Percentiles rank a stretch among this genome's conserved stretches.
Conservation (phyloP, 2,113 vertebrate genomes). For the Toxotes jaculatrix region DNA sequence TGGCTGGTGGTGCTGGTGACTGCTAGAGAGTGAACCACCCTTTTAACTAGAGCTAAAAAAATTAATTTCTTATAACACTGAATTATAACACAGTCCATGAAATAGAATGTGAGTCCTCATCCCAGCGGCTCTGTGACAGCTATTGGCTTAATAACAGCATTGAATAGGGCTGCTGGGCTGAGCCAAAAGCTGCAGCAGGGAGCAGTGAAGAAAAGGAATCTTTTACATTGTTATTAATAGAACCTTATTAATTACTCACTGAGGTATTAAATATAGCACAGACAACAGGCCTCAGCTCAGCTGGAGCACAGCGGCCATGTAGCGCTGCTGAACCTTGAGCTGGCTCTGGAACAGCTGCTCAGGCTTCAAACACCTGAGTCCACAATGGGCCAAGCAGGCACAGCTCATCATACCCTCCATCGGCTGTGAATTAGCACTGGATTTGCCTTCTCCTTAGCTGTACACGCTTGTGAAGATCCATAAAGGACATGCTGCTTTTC, state of each 20-base stretch:
- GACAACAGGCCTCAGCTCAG: slow-evolving; percentile 77
- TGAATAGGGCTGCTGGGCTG: slow-evolving; percentile 29
- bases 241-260: slow-evolving; percentile 83
- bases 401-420: slow-evolving; percentile 31
- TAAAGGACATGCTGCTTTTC: background rate
- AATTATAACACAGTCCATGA: slow-evolving; percentile 34
- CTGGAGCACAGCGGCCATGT: slow-evolving; percentile 59
- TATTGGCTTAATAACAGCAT: slow-evolving; percentile 65
- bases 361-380: slow-evolving; percentile 69
- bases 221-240: slow-evolving; percentile 84
- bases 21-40: background rate
- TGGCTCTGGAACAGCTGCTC: slow-evolving; percentile 76
- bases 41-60: background rate
- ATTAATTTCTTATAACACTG: background rate
- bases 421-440: slow-evolving; percentile 36
- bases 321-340: slow-evolving; percentile 32
- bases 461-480: background rate
- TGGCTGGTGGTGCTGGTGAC: background rate
- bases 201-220: slow-evolving; percentile 66
- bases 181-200: slow-evolving; percentile 51
- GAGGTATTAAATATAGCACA: slow-evolving; percentile 80
- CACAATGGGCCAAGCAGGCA: slow-evolving; percentile 34
- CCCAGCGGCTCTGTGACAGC: slow-evolving; percentile 47
- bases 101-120: slow-evolving; percentile 47
- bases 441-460: slow-evolving; percentile 24